Evolutionary conservation across 2,888 invertebrate species (phyloP), one percentile per base, ranked within the genome.

Genomic region (Alcis repandata): DNA sequence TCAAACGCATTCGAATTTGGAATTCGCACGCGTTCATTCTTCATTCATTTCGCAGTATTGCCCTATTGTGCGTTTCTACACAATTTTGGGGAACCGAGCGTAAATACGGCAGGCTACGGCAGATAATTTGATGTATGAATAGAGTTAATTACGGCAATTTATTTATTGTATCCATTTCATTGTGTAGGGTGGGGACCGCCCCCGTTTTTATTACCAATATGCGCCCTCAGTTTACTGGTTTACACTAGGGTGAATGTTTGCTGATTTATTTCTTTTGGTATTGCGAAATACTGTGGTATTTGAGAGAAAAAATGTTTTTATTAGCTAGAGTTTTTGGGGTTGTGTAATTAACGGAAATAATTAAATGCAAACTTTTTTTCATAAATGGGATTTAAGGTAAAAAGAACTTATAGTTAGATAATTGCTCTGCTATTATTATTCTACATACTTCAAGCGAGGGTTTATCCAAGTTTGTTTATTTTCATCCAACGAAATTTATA

Each of bases 121-220:
- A 82, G 83, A 85, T 88, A 87, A 90, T 90, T 91, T 87, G 87
- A 83, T 87, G 80, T 85, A 89, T 92, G 91, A 91, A 91, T 91
- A 81, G 83, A 83, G 84, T 85, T 91, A 91, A 92, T 91, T 91
- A 90, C 80, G 79, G 82, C 85, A 84, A 51, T 90, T 89, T 89
- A 91, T 90, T 89, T 91, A 90, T 90, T 90, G 90, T 91, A 89
- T 89, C 88, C 89, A 85, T 91, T 88, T 87, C 90, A 83, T 81
- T 83, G 82, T 76, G 58, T 61, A 79, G 83, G 81, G 78, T 71
- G 71, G 79, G 69, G 69, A 75, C 77, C 79, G 81, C 85, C 86
- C 87, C 83, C 79, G 82, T 84, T 88, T 87, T 87, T 88, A 88
- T 88, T 85, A 84, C 84, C 84, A 79, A 76, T 76, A 76, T 77